These are phyloP conservation scores for Caenorhabditis elegans DNA, from an alignment of 1,140 invertebrate genomes.

Conservation along the genomic window WBcel235 BX284606.5:6482001-6482500, in stretches of 20 bases:
- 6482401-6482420: constrained; percentile 38
- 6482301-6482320: constrained; percentile 38
- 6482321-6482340: no score
- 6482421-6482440: constrained; percentile 24
- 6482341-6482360: no score
- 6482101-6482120: neutral
- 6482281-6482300: constrained; percentile 35
- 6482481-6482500: no score
- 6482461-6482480: no score
- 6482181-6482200: neutral
- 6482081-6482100: neutral
- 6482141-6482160: neutral
- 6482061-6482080: constrained; percentile 20
- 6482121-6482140: neutral
- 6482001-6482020: constrained; percentile 14
- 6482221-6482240: neutral
- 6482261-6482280: constrained; percentile 35
- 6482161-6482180: constrained; percentile 17
- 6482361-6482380: constrained; percentile 17
- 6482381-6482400: constrained; percentile 41
- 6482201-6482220: constrained; percentile 10
- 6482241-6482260: constrained; percentile 34
- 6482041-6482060: neutral
- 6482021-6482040: neutral
- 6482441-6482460: neutral